phyloP scores from a whole-genome alignment of 2,888 invertebrate genomes.

The Lochmaea crataegi region DNA sequence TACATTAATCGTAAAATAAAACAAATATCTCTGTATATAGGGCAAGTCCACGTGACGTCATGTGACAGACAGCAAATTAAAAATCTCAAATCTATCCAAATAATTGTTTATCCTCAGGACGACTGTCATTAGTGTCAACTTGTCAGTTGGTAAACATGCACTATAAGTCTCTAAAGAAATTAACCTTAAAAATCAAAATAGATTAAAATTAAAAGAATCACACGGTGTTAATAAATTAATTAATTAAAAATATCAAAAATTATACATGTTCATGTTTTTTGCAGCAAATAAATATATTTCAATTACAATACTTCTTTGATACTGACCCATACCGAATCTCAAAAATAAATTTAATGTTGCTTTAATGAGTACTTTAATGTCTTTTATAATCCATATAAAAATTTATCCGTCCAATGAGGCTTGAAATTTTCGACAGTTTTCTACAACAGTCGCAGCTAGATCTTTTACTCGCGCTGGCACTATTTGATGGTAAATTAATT shows the following conservation, averaged over 20 bases:
- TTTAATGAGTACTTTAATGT: conserved; percentile 50
- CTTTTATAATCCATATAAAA: conserved; percentile 15
- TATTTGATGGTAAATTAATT: conserved; percentile 72
- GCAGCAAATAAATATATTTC: neutral
- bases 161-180: too few species aligned
- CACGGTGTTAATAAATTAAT: too few species aligned
- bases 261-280: neutral
- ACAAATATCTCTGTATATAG: too few species aligned
- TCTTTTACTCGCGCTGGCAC: conserved; percentile 77
- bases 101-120: too few species aligned
- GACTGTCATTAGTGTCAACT: too few species aligned
- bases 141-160: too few species aligned
- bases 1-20: too few species aligned
- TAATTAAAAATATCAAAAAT: too few species aligned
- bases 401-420: conserved; percentile 47
- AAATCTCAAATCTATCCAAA: too few species aligned
- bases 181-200: too few species aligned
- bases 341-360: conserved; percentile 44
- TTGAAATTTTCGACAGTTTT: conserved; percentile 69
- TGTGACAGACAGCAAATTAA: neutral
- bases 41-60: too few species aligned
- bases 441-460: conserved; percentile 75
- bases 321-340: conserved; percentile 36
- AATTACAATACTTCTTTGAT: conserved; percentile 1
- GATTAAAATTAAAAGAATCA: too few species aligned